phyloP scores from a whole-genome alignment of 2,113 vertebrate species.

The Neofelis nebulosa region DNA sequence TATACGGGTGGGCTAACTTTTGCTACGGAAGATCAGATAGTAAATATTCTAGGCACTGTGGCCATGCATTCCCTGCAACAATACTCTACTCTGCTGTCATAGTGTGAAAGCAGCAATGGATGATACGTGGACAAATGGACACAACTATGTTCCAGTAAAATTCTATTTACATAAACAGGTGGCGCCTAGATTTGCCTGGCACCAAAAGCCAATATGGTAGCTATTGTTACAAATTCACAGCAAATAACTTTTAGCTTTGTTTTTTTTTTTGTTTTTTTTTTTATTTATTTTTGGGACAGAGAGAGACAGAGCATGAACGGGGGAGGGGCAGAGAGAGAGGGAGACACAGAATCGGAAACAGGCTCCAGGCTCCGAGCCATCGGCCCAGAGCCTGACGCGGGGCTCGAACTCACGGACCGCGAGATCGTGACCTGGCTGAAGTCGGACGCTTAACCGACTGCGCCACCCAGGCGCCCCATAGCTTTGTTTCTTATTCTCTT shows the following conservation, averaged over 20 bases:
- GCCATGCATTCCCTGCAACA: neutral
- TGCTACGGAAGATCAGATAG: neutral
- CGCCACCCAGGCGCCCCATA: too few species aligned
- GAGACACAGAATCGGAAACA: too few species aligned
- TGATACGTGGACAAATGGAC: neutral
- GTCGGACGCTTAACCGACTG: too few species aligned
- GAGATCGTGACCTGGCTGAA: too few species aligned
- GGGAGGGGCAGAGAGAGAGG: too few species aligned
- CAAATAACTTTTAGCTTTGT: conserved; percentile 5
- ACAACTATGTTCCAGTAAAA: neutral
- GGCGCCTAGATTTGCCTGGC: neutral
- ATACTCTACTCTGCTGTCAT: neutral
- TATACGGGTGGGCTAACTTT: neutral
- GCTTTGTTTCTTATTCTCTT: conserved; percentile 27
- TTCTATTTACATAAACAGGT: conserved; percentile 25
- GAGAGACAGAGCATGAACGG: too few species aligned
- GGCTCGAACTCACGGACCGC: too few species aligned
- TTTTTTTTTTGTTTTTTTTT: too few species aligned
- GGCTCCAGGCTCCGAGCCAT: too few species aligned
- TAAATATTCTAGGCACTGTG: neutral
- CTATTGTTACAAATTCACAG: neutral
- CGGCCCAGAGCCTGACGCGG: too few species aligned
- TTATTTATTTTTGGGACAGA: too few species aligned
- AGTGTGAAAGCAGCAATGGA: neutral
- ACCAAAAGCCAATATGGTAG: neutral